Percentiles rank a stretch among this genome's conserved stretches.
These are phyloP conservation scores for Amiota communis DNA, from an alignment of 2,888 invertebrate species.

Conservation along the genomic window DNA sequence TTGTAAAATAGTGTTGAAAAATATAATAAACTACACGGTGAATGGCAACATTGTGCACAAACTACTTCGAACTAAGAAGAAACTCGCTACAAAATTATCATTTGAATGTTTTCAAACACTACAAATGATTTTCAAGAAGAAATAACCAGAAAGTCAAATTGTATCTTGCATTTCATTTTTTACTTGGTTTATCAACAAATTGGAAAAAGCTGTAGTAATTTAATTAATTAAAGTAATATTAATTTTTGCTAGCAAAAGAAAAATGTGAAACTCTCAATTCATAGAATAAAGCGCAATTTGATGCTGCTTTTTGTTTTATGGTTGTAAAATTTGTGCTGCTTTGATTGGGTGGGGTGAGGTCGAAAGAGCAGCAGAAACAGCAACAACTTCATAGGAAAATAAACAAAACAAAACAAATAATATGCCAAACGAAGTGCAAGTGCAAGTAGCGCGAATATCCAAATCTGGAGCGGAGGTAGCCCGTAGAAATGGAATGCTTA, in stretches of 20 bases:
- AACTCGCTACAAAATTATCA: too few species aligned
- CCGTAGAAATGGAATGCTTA: slow-evolving; percentile 40
- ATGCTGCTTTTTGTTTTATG: too few species aligned
- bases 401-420: slow-evolving; percentile 20
- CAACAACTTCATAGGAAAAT: slow-evolving; percentile 21
- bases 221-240: slow-evolving; percentile 35
- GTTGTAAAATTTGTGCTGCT: slow-evolving; percentile 46
- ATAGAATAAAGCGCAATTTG: too few species aligned
- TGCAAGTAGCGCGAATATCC: slow-evolving; percentile 67
- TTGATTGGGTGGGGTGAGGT: not conserved
- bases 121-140: too few species aligned
- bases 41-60: not conserved
- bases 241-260: too few species aligned
- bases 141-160: too few species aligned
- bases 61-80: slow-evolving; percentile 25
- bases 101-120: too few species aligned
- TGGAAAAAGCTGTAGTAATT: not conserved
- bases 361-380: slow-evolving; percentile 10
- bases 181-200: slow-evolving; percentile 2
- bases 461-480: slow-evolving; percentile 55
- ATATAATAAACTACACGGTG: not conserved
- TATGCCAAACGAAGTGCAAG: slow-evolving; percentile 70
- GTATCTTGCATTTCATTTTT: too few species aligned
- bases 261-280: too few species aligned
- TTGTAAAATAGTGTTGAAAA: slow-evolving; percentile 16